Evolutionary conservation across 2,113 vertebrate genomes (phyloP), one percentile per base, ranked within the genome.

Genomic region (Anolis carolinensis): DNA sequence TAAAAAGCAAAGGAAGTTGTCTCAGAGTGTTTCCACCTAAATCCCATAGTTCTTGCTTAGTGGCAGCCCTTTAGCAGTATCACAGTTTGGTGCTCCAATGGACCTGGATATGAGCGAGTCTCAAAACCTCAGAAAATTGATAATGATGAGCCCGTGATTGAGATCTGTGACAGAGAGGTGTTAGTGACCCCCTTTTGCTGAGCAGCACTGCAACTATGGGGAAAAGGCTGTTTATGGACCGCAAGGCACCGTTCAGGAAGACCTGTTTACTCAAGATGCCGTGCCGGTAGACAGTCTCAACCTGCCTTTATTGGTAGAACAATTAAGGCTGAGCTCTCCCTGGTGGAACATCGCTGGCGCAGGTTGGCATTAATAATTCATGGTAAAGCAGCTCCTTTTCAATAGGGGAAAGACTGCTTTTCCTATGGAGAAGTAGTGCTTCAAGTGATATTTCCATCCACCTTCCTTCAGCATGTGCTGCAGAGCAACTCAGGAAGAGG

Each of bases 291-390:
- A 39, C 36, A 18, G 21, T 82, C 90, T 86, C 80, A 86, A 18
- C 83, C 87, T 86, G 65, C 55, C 68, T 93, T 92, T 90, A 89
- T 91, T 88, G 90, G 80, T 87, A 78, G 65, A 92, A 91, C 83
- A 87, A 71, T 86, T n/a, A 89, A 82, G 72, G 50, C n/a, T 89
- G 89, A 84, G 79, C 25, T 89, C n/a, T 93, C 81, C 55, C 89
- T 9, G 30, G 11, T 67, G 88, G 87, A 13, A 91, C 63, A 67
- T 86, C 7, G 73, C 30, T 50, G 71, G 52, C 65, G 32, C 44
- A 79, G 13, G 27, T 50, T 73, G 87, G 73, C 18, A 1, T 85
- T 92, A 86, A 86, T 94, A 92, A 87, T 68, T 59, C 70, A 48
- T 74, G 84, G 71, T 18, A 87, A 44, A 20, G 0, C 34, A 75